Evolutionary conservation across 2,888 invertebrate genomes (phyloP).

Genomic region (Eilema depressum): DNA sequence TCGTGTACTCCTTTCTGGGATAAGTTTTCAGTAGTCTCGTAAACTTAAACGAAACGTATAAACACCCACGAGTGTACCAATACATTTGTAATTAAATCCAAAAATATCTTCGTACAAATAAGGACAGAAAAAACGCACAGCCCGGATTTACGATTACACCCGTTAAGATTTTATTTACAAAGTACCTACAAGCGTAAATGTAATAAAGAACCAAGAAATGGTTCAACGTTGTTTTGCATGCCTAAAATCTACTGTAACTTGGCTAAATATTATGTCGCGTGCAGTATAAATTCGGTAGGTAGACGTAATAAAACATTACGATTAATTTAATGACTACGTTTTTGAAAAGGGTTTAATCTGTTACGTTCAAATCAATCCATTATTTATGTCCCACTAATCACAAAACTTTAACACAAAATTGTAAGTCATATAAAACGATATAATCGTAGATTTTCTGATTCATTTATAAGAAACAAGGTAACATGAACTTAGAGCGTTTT

Average conservation of each 20-base stretch:
- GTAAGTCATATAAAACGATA: not conserved
- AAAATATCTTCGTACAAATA: constrained; percentile 42
- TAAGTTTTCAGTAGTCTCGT: constrained; percentile 16
- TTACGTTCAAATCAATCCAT: constrained; percentile 49
- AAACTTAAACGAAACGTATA: constrained; percentile 14
- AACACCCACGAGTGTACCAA: constrained; percentile 15
- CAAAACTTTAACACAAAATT: not conserved
- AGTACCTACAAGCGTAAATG: constrained; percentile 43
- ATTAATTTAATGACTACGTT: constrained; percentile 60
- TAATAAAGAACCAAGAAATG: constrained; percentile 62
- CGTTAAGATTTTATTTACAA: constrained; percentile 41
- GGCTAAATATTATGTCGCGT: constrained; percentile 78
- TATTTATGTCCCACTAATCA: constrained; percentile 22
- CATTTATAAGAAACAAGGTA: too few species aligned
- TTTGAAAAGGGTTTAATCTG: constrained; percentile 47
- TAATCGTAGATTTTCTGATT: not conserved
- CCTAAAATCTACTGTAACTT: constrained; percentile 64
- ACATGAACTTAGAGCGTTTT: too few species aligned
- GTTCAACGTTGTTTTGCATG: constrained; percentile 69
- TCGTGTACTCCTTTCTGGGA: constrained; percentile 5
- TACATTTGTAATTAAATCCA: constrained; percentile 34
- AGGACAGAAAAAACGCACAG: constrained; percentile 33
- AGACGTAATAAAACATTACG: constrained; percentile 66
- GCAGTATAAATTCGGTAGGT: constrained; percentile 63
- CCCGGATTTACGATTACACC: constrained; percentile 43